phyloP scores from a whole-genome alignment of 2,888 invertebrate species.

The Drosophila lutescens region DNA sequence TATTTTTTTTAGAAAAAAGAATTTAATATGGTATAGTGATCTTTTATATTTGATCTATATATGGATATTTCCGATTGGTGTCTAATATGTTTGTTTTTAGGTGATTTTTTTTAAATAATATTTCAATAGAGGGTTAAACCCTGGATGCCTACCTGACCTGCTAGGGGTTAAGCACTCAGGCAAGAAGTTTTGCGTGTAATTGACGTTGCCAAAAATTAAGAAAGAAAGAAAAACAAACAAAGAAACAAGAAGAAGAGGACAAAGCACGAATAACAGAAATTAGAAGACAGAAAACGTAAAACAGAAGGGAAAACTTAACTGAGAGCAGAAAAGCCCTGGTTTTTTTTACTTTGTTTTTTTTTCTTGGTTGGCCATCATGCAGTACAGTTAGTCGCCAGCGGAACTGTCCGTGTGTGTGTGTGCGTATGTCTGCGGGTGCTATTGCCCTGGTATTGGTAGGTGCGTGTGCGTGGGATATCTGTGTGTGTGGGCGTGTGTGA shows the following conservation, averaged over 20 bases:
- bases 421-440: conserved; percentile 25
- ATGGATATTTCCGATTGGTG: background rate
- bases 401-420: background rate
- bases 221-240: conserved; percentile 17
- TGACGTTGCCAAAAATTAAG: conserved; percentile 50
- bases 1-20: too few species aligned
- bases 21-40: too few species aligned
- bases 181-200: conserved; percentile 49
- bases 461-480: conserved; percentile 5
- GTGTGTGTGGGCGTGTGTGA: conserved; percentile 8
- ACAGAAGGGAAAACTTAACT: conserved; percentile 26
- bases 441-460: conserved; percentile 13
- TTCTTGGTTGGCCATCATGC: conserved; percentile 16
- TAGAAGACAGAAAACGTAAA: conserved; percentile 18
- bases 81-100: background rate
- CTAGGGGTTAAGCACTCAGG: conserved; percentile 18
- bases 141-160: background rate
- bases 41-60: too few species aligned
- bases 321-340: conserved; percentile 8
- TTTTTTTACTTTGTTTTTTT: background rate
- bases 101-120: too few species aligned
- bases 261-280: conserved; percentile 21
- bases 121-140: conserved; percentile 3
- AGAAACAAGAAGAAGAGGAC: background rate
- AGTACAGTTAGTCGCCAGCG: conserved; percentile 28